Percentiles rank a stretch among this genome's conserved stretches.
Evolutionary conservation across 2,888 invertebrate genomes (phyloP).

Genomic region (Marasmarcha lunaedactyla): DNA sequence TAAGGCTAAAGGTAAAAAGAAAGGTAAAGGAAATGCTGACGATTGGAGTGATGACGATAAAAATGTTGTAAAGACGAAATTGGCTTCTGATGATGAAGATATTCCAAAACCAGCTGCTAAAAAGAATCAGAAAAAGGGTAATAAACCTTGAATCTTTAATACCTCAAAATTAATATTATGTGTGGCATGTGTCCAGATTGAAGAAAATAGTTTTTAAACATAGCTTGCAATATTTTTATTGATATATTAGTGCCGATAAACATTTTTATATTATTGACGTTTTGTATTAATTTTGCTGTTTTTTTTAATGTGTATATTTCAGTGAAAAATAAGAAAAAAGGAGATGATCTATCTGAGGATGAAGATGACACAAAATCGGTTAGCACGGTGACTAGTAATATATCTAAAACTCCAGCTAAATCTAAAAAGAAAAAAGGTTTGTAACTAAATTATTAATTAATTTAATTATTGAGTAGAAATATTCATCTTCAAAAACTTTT

Average conservation of each 20-base stretch:
- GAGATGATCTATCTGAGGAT: constrained; percentile 43
- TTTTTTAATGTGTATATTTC: too few relatives aligned
- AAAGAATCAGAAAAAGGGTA: constrained; percentile 68
- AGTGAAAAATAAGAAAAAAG: constrained; percentile 60
- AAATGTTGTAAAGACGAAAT: constrained; percentile 28
- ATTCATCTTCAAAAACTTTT: too few relatives aligned
- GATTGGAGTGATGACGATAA: constrained; percentile 56
- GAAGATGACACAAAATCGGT: constrained; percentile 51
- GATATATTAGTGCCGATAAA: too few relatives aligned
- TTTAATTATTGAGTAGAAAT: too few relatives aligned
- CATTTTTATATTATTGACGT: too few relatives aligned
- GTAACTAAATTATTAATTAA: too few relatives aligned
- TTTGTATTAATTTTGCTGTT: too few relatives aligned
- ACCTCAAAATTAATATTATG: background rate
- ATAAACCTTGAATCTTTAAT: constrained; percentile 4
- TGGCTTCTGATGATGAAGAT: constrained; percentile 53
- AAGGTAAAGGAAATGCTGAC: constrained; percentile 51
- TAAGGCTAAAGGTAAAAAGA: constrained; percentile 60
- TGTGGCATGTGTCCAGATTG: too few relatives aligned
- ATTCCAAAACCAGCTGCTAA: constrained; percentile 44
- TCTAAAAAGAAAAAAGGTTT: constrained; percentile 55
- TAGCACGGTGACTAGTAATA: constrained; percentile 33
- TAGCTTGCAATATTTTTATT: too few relatives aligned
- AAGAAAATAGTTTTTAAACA: too few relatives aligned
- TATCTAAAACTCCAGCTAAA: constrained; percentile 34